phyloP scores from a whole-genome alignment of 2,797 vertebrate genomes.

The Clangula hyemalis region DNA sequence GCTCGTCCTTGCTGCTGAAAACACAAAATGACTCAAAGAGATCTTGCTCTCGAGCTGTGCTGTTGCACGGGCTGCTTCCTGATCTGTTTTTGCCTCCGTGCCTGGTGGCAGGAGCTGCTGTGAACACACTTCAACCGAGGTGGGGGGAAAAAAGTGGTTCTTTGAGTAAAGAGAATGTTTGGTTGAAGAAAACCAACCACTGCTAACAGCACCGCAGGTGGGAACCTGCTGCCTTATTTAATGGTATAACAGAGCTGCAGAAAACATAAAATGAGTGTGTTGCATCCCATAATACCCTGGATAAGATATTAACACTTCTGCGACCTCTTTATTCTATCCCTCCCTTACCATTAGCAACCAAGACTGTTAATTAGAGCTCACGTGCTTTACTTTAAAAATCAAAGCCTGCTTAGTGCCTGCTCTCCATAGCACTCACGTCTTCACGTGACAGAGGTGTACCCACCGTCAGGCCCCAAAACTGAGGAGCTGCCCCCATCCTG shows the following conservation, averaged over 20 bases:
- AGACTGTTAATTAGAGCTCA: not conserved
- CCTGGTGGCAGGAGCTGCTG: not conserved
- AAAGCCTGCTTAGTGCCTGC: not conserved
- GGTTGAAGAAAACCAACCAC: not conserved
- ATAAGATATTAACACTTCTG: not conserved
- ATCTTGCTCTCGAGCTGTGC: not conserved
- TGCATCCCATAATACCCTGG: not conserved
- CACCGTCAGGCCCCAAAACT: not conserved
- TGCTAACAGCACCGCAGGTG: conserved; percentile 39
- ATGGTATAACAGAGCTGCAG: not conserved
- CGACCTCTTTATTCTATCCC: not conserved
- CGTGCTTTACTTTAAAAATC: not conserved
- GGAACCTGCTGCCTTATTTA: conserved; percentile 27
- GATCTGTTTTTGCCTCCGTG: not conserved
- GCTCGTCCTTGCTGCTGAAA: not conserved
- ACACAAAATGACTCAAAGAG: not conserved
- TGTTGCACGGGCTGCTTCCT: not conserved
- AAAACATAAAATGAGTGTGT: not conserved
- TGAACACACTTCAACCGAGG: not conserved
- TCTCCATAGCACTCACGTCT: fast-evolving
- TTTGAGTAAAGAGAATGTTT: conserved; percentile 9
- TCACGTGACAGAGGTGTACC: not conserved
- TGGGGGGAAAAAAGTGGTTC: not conserved
- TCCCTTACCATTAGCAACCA: not conserved
- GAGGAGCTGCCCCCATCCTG: not conserved